Evolutionary conservation across 2,113 vertebrate species (phyloP).

Genomic region (Oreocharis arfaki): DNA sequence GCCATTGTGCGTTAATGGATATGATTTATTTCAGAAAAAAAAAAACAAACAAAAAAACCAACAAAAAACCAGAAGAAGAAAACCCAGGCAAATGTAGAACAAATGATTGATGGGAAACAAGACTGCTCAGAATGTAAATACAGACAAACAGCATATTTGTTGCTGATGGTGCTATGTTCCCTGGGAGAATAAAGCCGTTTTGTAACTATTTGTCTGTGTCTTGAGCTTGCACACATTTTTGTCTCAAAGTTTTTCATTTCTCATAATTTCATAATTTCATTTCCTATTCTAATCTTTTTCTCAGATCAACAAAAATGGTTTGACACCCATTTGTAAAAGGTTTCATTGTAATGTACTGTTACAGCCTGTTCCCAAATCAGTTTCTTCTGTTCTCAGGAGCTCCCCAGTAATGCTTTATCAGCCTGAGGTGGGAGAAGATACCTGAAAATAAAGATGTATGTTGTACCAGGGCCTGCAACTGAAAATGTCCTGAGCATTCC

Average conservation of each 20-base stretch:
- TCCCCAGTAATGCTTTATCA: background rate
- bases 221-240: background rate
- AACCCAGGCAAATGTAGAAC: background rate
- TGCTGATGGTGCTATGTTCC: background rate
- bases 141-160: background rate
- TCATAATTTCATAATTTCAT: background rate
- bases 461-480: background rate
- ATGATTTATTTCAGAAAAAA: background rate
- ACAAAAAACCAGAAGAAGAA: background rate
- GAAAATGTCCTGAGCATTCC: background rate
- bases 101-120: background rate
- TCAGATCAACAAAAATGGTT: background rate
- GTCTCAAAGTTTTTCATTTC: background rate
- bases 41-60: rapidly evolving
- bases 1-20: background rate
- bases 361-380: background rate
- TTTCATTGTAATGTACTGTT: background rate
- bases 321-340: background rate
- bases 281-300: background rate
- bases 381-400: background rate
- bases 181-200: background rate
- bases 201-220: background rate
- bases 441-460: background rate
- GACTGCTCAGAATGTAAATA: conserved; percentile 30
- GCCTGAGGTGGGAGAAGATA: background rate